Base-by-base conservation (phyloP, 2,797 vertebrate genomes). In the Capromys pilorides region DNA sequence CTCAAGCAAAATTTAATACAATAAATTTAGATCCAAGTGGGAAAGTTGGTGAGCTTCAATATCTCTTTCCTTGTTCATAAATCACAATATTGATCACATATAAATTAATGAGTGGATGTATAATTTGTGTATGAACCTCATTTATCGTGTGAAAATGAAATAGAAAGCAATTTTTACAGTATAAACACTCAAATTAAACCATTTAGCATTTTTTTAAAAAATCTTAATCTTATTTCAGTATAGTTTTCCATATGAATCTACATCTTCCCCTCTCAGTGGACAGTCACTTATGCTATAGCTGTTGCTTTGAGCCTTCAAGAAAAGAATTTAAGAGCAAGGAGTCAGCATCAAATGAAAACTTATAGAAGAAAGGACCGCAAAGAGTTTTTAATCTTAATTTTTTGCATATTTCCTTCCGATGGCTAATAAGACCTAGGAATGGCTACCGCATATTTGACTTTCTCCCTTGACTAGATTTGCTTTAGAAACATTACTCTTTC, bases 81-180 rank as follows among this genome's bases (percentile, higher is more conserved):
- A 97, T 97, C 95, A 96, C 59, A 94, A 90, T 95, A 97, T 95
- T 96, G 95, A 97, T 95, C 33, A 83, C 87, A 90, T 95, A 88
- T 96, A 96, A 97, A 86, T 95, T 95, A 97, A 94, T 94, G 93
- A 61, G 95, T 36, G 67, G 86, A 90, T 66, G 62, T 91, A 95
- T 91, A 90, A 95, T 93, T 95, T 95, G 62, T 80, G 59, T 89
- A 66, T 39, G n/a, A 93, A 94, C 49, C 67, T 93, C 85, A 96
- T 96, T 97, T 95, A 95, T 88, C 93, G 94, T 88, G 49, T 95
- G 64, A 92, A 84, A 95, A 89, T 88, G 59, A 96, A 96, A 84
- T 26, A 88, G 84, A 69, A 94, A 95, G 94, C 86, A 95, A 95
- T 69, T 97, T 96, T 97, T 91, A 77, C 86, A 80, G 83, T 84